A percentile compares a stretch with the other conserved stretches of the same genome.
Evolutionary conservation across 2,113 vertebrate species (phyloP).

Genomic region (Condylura cristata): DNA sequence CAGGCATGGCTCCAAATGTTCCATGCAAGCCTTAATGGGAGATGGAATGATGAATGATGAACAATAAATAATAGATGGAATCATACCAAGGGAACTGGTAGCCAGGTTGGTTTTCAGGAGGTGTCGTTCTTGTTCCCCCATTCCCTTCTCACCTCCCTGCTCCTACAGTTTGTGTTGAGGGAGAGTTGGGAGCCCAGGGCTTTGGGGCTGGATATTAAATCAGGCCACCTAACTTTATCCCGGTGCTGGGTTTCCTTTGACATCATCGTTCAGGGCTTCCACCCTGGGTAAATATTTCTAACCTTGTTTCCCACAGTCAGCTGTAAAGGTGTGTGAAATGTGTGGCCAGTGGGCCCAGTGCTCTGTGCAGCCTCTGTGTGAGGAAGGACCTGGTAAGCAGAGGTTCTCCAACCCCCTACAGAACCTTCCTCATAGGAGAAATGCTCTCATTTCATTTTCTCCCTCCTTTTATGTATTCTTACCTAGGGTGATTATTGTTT

Average conservation of each 20-base stretch:
- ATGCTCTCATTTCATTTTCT: background rate
- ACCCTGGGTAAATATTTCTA: background rate
- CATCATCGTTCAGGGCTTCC: background rate
- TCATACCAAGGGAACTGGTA: background rate
- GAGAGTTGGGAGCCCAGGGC: background rate
- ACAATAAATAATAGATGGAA: too few species aligned
- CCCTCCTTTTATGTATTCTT: background rate
- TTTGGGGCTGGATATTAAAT: background rate
- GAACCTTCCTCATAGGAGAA: background rate
- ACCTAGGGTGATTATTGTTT: background rate
- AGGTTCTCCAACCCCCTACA: background rate
- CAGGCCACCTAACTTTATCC: background rate
- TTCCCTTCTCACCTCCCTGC: background rate
- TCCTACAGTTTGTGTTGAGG: background rate
- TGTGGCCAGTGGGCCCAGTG: background rate
- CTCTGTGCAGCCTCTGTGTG: background rate
- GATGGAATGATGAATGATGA: background rate
- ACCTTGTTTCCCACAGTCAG: background rate
- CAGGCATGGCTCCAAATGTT: background rate
- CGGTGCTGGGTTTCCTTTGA: background rate
- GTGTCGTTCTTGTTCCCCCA: background rate
- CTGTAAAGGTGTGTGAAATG: background rate
- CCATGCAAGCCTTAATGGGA: background rate
- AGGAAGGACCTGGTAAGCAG: background rate
- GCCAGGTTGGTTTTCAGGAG: background rate